These are phyloP conservation scores for Malurus splendens DNA, from an alignment of 2,797 vertebrate species.

Conservation along the genomic window DNA sequence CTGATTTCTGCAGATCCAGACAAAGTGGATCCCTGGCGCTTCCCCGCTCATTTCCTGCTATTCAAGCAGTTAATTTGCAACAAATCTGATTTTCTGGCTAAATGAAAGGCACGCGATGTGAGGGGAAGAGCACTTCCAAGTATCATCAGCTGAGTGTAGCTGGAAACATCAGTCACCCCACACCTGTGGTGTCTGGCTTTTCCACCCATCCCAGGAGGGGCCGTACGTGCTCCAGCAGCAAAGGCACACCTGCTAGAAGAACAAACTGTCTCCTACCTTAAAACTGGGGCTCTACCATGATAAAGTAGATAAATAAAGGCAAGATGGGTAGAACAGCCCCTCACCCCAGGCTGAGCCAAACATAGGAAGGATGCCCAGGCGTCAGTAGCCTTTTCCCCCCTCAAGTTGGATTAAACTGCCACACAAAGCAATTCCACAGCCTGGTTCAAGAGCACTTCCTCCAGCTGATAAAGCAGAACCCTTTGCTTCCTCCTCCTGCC, in stretches of 20 bases:
- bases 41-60: neutral
- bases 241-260: neutral
- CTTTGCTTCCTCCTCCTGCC: neutral
- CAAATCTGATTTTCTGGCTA: neutral
- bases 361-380: neutral
- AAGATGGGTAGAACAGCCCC: neutral
- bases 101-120: fast-evolving
- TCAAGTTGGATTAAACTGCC: neutral
- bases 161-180: neutral
- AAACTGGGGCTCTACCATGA: neutral
- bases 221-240: fast-evolving
- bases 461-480: neutral
- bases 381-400: neutral
- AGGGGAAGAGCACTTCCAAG: neutral
- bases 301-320: neutral
- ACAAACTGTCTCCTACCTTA: neutral
- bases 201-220: fast-evolving
- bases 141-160: neutral
- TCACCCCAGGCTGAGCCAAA: neutral
- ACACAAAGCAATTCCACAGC: neutral
- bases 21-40: neutral
- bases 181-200: fast-evolving
- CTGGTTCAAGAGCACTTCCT: neutral
- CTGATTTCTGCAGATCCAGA: neutral
- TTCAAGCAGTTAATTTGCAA: neutral